These are phyloP conservation scores for Microdon myrmicae DNA, from an alignment of 2,888 invertebrate species.

Conservation along the genomic window DNA sequence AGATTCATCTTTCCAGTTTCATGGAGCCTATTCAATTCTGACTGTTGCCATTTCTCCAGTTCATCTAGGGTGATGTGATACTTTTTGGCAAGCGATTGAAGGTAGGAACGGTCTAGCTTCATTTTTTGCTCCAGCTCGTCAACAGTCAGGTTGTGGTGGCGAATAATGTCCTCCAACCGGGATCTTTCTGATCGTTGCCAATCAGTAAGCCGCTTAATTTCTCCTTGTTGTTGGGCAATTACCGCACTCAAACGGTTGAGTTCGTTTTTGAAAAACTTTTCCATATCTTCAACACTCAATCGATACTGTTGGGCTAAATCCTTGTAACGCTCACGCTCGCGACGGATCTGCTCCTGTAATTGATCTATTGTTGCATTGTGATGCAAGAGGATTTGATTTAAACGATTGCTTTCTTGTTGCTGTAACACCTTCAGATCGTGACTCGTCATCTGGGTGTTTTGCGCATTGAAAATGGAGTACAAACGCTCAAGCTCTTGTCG, in stretches of 20 bases:
- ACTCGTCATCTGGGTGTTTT: slow-evolving; percentile 58
- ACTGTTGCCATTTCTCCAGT: slow-evolving; percentile 62
- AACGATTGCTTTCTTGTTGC: slow-evolving; percentile 58
- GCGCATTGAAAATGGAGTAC: slow-evolving; percentile 57
- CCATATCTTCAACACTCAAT: slow-evolving; percentile 62
- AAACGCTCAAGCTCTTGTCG: slow-evolving; percentile 60
- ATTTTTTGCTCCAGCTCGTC: slow-evolving; percentile 60
- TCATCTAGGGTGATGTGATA: slow-evolving; percentile 64
- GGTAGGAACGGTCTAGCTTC: slow-evolving; percentile 59
- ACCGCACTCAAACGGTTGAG: slow-evolving; percentile 59
- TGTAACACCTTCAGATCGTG: slow-evolving; percentile 52
- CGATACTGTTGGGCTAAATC: slow-evolving; percentile 60
- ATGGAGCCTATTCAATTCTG: slow-evolving; percentile 61
- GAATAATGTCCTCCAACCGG: slow-evolving; percentile 60
- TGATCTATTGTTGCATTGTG: slow-evolving; percentile 62
- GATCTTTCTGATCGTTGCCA: slow-evolving; percentile 63
- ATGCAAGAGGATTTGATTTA: slow-evolving; percentile 60
- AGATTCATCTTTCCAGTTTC: slow-evolving; percentile 56
- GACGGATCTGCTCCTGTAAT: slow-evolving; percentile 60
- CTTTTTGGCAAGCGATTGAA: slow-evolving; percentile 60
- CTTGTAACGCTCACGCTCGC: slow-evolving; percentile 60
- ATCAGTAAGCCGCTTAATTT: slow-evolving; percentile 60
- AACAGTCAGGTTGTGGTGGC: slow-evolving; percentile 62
- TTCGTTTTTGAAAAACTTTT: slow-evolving; percentile 61
- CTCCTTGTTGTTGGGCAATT: slow-evolving; percentile 61